Evolutionary conservation across 2,888 invertebrate species (phyloP).

Genomic region (Hyalella azteca): DNA sequence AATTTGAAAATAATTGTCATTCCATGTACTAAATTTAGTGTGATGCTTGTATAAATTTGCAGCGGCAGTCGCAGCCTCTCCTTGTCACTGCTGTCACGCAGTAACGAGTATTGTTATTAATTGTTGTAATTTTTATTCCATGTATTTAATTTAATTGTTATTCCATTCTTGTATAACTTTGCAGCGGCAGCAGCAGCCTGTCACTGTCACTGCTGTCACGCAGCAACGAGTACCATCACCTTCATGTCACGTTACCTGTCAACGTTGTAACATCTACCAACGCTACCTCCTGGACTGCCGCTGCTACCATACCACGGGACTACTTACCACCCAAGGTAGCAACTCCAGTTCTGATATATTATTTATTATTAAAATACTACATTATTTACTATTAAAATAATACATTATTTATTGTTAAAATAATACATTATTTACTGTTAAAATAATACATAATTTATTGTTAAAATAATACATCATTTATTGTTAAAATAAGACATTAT

Average conservation of each 20-base stretch:
- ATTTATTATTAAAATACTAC: not conserved
- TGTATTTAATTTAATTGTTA: too few species aligned
- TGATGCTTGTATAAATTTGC: too few species aligned
- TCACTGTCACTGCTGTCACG: not conserved
- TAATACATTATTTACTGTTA: too few species aligned
- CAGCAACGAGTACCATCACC: constrained; percentile 59
- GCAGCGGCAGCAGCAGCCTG: constrained; percentile 23
- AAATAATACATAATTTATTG: too few species aligned
- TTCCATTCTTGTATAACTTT: too few species aligned
- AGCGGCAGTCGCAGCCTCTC: constrained; percentile 4
- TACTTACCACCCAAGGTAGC: constrained; percentile 64
- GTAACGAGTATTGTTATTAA: constrained; percentile 25
- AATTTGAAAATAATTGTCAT: too few species aligned
- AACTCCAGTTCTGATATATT: too few species aligned
- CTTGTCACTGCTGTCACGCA: not conserved
- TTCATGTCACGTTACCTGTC: constrained; percentile 63
- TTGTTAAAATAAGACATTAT: too few species aligned
- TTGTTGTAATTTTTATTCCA: too few species aligned
- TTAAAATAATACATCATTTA: too few species aligned
- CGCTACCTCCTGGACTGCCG: constrained; percentile 63
- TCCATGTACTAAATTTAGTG: too few species aligned
- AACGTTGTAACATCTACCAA: constrained; percentile 60
- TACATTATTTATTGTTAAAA: too few species aligned
- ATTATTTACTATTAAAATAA: not conserved
- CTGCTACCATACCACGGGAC: constrained; percentile 63